Percentiles rank a stretch among this genome's conserved stretches.
phyloP scores from a whole-genome alignment of 2,113 vertebrate species.

The Poicephalus meyeri region DNA sequence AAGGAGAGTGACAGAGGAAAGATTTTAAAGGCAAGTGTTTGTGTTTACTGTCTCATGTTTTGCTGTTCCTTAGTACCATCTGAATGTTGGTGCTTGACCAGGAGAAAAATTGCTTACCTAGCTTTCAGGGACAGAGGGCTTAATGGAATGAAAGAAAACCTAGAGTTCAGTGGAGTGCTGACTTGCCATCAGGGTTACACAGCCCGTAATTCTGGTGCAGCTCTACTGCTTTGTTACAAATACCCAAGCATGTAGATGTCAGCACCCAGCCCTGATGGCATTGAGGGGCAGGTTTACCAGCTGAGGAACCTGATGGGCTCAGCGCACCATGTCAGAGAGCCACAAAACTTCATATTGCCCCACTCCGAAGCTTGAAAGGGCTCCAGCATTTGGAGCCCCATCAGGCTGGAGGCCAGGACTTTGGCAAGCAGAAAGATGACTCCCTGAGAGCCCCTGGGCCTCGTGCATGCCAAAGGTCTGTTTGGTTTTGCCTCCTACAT shows the following conservation, averaged over 20 bases:
- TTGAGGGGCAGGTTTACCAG: background rate
- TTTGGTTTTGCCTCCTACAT: background rate
- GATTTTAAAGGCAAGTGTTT: background rate
- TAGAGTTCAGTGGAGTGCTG: background rate
- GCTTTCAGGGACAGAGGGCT: background rate
- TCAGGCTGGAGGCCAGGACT: background rate
- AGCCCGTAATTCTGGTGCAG: accelerated
- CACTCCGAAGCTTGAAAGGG: background rate
- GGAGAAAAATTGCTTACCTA: background rate
- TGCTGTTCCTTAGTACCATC: background rate
- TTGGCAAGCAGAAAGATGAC: accelerated
- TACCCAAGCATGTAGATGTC: background rate
- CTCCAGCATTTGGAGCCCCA: accelerated
- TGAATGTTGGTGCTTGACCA: background rate
- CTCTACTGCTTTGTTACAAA: background rate
- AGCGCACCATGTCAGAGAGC: background rate
- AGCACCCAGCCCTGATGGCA: background rate
- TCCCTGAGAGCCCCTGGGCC: background rate
- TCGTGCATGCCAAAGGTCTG: background rate
- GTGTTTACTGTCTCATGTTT: background rate
- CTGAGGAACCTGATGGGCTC: background rate
- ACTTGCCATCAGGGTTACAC: background rate
- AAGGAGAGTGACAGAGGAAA: background rate
- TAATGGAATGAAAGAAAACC: background rate
- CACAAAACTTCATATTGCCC: background rate